Evolutionary conservation across 2,888 invertebrate genomes (phyloP), one percentile per base, ranked within the genome.

Genomic region (Dasypolia templi): DNA sequence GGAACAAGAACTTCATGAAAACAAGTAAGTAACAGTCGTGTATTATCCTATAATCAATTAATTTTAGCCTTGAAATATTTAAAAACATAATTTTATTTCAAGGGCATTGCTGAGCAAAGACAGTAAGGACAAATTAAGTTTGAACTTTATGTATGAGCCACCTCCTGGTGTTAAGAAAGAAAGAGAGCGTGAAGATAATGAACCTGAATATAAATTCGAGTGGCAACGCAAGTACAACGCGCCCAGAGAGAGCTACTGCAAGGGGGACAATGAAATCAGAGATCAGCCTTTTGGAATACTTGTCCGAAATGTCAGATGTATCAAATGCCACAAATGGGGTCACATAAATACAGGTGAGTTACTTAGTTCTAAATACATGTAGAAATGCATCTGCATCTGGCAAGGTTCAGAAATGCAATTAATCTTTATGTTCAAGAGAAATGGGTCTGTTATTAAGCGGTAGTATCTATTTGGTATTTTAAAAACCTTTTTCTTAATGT

Each of bases 191-290:
- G 99, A 99, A 92, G 98, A 99, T 88, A 98, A 99, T 91, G 99
- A 99, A 91, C 99, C 99, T 1, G 99, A 99, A 89, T 99, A 98
- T 90, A 99, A 99, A 94, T 99, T 99, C 96, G 99, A 99, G 92
- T 99, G 99, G 99, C 99, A 99, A 94, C 97, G 99, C 62, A 99
- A 99, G 93, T 99, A 99, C 90, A 99, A 99, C 96, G 99, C 99
- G 9, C 99, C 99, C 0, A 97, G 99, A 93, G 99, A 99, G 95
- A 99, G 99, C 89, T 99, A 99, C 93, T 99, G 99, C 89, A 99
- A 99, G 93, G 99, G 99, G 29, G 99, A 99, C 92, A 99, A 99
- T 82, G 99, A 99, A 93, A 99, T 99, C 89, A 97, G 99, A 76
- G 99, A 99, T 95, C 99, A 99, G 93, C 99, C 99, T 0, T 99